phyloP scores from a whole-genome alignment of 2,113 vertebrate genomes.

The Ammodytes dubius region DNA sequence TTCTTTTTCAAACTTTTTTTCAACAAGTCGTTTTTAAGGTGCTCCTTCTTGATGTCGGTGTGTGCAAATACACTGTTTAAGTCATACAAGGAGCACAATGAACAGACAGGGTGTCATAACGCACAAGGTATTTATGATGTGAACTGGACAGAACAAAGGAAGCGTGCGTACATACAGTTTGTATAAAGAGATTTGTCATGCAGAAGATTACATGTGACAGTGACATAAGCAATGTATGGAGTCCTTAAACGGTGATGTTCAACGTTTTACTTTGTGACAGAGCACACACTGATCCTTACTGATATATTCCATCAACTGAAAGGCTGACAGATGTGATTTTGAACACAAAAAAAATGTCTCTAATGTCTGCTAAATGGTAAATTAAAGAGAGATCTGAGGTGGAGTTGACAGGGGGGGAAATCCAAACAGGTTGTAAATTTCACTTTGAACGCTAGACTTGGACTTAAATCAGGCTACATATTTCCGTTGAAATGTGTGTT shows the following conservation, averaged over 20 bases:
- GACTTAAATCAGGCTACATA: neutral
- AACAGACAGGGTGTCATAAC: neutral
- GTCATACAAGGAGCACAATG: neutral
- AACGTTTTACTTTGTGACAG: neutral
- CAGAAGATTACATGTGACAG: neutral
- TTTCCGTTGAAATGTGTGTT: conserved; percentile 1
- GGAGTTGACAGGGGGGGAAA: neutral
- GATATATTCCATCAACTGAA: neutral
- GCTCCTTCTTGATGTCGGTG: neutral
- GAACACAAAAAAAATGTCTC: neutral
- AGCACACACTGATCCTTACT: neutral
- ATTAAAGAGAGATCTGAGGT: conserved; percentile 9
- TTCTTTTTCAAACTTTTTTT: neutral
- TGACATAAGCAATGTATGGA: conserved; percentile 1
- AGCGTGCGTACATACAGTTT: neutral
- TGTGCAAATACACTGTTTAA: neutral
- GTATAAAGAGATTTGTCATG: conserved; percentile 6
- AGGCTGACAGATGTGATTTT: neutral
- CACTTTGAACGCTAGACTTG: neutral
- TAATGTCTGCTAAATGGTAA: neutral
- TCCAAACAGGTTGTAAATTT: neutral
- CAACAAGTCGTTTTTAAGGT: neutral
- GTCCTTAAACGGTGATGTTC: neutral
- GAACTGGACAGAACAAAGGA: conserved; percentile 31
- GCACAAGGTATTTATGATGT: conserved; percentile 30